These are phyloP conservation scores for Catonia carolina DNA, from an alignment of 2,888 invertebrate genomes.

Conservation along the genomic window DNA sequence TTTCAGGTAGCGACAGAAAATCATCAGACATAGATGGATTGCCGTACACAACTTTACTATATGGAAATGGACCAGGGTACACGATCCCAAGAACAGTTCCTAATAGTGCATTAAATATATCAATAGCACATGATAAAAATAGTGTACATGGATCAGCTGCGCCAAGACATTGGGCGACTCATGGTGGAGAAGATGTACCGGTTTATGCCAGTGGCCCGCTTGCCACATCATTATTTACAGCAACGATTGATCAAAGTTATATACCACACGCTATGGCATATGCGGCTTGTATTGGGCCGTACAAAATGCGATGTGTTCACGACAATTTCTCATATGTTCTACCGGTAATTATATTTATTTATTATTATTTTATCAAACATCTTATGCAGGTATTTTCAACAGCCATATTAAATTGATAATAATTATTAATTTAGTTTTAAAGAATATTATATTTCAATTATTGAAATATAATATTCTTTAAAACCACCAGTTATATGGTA, in stretches of 20 bases:
- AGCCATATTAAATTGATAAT: too few relatives aligned
- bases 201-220: slow-evolving; percentile 39
- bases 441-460: too few relatives aligned
- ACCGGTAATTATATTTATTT: background rate
- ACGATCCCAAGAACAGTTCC: slow-evolving; percentile 54
- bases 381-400: too few relatives aligned
- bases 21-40: slow-evolving; percentile 67
- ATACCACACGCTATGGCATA: slow-evolving; percentile 80
- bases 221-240: slow-evolving; percentile 39
- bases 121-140: slow-evolving; percentile 42
- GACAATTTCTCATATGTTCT: background rate
- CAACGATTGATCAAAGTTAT: slow-evolving; percentile 76
- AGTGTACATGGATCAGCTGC: slow-evolving; percentile 64
- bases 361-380: too few relatives aligned
- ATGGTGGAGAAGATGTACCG: slow-evolving; percentile 78
- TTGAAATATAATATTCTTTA: too few relatives aligned
- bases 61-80: slow-evolving; percentile 72
- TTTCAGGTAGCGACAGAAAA: slow-evolving; percentile 62
- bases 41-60: slow-evolving; percentile 66
- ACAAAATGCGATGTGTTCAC: background rate
- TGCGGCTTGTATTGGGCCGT: slow-evolving; percentile 23
- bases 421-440: too few relatives aligned
- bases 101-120: slow-evolving; percentile 30
- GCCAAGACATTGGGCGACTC: slow-evolving; percentile 71
- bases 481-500: too few relatives aligned